phyloP scores from a whole-genome alignment of 1,140 invertebrate species.

The Magallana angulata region DNA sequence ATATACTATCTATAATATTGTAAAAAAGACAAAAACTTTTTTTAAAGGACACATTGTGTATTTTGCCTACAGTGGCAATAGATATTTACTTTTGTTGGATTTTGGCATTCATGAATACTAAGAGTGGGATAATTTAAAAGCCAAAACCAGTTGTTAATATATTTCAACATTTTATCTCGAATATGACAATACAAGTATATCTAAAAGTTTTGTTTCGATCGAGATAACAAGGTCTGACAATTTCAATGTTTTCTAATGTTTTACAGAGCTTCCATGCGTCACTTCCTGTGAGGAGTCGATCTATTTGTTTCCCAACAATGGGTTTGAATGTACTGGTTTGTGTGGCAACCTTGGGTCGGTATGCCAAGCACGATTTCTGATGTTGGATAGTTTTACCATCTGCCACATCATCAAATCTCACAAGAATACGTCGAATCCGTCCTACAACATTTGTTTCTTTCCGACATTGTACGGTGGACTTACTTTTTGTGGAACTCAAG shows the following conservation, averaged over 20 bases:
- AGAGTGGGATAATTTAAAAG: too few species aligned
- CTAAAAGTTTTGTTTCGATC: too few species aligned
- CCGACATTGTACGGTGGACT: neutral
- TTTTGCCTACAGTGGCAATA: too few species aligned
- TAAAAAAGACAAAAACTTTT: too few species aligned
- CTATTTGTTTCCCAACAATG: neutral
- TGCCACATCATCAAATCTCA: neutral
- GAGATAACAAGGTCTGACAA: too few species aligned
- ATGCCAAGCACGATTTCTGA: neutral
- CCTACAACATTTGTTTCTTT: slow-evolving; percentile 4
- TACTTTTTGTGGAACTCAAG: neutral
- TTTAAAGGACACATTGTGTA: too few species aligned
- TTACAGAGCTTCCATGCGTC: neutral
- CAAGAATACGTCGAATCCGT: neutral
- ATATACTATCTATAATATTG: too few species aligned
- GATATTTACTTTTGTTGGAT: too few species aligned
- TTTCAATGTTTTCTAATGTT: neutral
- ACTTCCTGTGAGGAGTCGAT: neutral
- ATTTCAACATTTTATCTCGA: too few species aligned
- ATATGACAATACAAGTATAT: too few species aligned
- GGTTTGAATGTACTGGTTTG: neutral
- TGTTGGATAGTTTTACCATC: neutral
- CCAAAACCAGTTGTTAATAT: too few species aligned
- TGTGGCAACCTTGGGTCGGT: neutral
- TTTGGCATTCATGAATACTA: too few species aligned